Evolutionary conservation across 2,797 vertebrate species (phyloP), one percentile per base, ranked within the genome.

Genomic region (Setipinna tenuifilis): DNA sequence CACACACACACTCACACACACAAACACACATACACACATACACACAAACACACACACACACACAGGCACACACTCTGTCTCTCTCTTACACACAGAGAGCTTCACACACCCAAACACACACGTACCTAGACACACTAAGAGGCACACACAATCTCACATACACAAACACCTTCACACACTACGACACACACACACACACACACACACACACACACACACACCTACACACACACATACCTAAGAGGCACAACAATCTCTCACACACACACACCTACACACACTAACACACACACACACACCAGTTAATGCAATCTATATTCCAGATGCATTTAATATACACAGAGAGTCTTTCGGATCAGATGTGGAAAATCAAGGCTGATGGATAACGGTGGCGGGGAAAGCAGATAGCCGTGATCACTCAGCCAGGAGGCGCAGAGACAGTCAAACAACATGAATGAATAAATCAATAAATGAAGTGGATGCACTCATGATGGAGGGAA

Each of bases 231-330:
- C 46, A 48, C 46, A 48, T 10, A 48, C 46, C n/a, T n/a, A n/a
- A 48, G 4, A 48, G 4, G 10, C 46, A 48, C 46, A 48, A 48
- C 46, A 48, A 48, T 4, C 46, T 4, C 46, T 4, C 16, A 75
- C 28, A 75, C 68, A 41, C 31, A 41, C 68, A 41, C 31, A 78
- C 71, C 44, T 17, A 78, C 35, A 78, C 71, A 65, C 61, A 65
- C 61, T 25, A n/a, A 65, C n/a, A 65, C 61, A 65, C 61, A 65
- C 61, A 25, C 11, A 65, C 61, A 62, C 61, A 83, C 65, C 41
- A 83, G 57, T 83, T 86, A 82, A 84, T 83, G 75, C 80, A 88
- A 88, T 86, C 86, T 89, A 86, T 83, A 85, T 82, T 86, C 54
- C 7, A 65, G 78, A 44, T 14, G 58, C 75, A 81, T 86, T 88